phyloP scores from a whole-genome alignment of 2,797 vertebrate species.

The Clarias pachynema region DNA sequence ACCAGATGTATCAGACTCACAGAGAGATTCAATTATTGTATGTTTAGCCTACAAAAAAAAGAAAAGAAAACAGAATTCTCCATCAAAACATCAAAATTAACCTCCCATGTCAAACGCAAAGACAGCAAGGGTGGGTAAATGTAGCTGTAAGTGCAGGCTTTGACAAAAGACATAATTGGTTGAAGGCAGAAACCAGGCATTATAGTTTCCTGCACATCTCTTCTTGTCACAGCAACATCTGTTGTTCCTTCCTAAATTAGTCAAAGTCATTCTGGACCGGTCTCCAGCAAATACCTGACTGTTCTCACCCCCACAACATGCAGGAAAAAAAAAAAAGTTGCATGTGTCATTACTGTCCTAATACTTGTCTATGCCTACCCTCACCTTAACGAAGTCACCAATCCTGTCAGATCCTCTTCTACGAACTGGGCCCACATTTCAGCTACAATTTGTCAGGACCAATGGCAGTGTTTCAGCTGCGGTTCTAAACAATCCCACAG shows the following conservation, averaged over 20 bases:
- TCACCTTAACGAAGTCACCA: background rate
- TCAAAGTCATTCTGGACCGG: conserved; percentile 11
- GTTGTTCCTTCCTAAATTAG: conserved; percentile 22
- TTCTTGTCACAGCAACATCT: conserved; percentile 14
- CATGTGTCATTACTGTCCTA: background rate
- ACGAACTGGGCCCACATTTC: background rate
- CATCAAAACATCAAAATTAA: conserved; percentile 40
- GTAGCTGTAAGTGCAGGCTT: conserved; percentile 38
- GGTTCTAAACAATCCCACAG: background rate
- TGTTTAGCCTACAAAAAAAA: background rate
- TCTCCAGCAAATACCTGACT: conserved; percentile 20
- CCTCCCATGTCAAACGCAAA: conserved; percentile 55
- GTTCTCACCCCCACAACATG: background rate
- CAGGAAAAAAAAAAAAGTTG: background rate
- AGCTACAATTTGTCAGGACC: background rate
- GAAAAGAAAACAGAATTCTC: background rate
- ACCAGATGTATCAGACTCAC: background rate
- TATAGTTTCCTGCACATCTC: conserved; percentile 15
- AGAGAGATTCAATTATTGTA: conserved; percentile 18
- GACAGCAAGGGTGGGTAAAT: conserved; percentile 57
- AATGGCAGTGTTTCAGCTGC: conserved; percentile 22
- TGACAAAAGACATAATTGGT: conserved; percentile 29
- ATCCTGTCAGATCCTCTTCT: background rate
- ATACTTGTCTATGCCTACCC: background rate
- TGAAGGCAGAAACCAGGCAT: conserved; percentile 25